These are phyloP conservation scores for Wiebesia pumilae DNA, from an alignment of 1,140 invertebrate genomes.

Conservation along the genomic window DNA sequence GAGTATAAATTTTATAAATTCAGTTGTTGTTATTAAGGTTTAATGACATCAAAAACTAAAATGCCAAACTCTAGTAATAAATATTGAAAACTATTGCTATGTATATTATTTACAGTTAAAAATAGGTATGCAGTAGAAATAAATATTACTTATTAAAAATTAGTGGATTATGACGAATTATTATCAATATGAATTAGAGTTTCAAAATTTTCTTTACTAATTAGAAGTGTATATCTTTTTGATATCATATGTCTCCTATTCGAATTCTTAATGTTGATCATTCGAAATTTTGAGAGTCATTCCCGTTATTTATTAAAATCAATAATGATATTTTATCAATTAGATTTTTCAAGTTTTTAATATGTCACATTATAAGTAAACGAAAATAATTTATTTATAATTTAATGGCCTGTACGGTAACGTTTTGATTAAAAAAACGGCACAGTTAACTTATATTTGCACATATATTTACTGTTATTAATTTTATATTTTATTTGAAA, in stretches of 20 bases:
- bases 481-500: no score
- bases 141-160: no score
- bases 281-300: conserved; percentile 26
- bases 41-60: background rate
- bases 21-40: background rate
- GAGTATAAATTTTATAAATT: background rate
- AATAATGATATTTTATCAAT: conserved; percentile 30
- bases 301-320: background rate
- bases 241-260: no score
- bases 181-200: no score
- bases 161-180: no score
- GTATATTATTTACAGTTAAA: no score
- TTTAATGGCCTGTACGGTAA: background rate
- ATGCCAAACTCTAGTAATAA: background rate
- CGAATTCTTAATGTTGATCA: conserved; percentile 5
- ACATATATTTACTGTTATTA: no score
- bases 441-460: no score
- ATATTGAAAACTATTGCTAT: background rate
- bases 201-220: no score
- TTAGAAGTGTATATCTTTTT: no score
- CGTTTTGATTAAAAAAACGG: no score
- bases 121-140: no score
- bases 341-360: conserved; percentile 31
- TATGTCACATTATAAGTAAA: background rate
- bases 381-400: background rate